Evolutionary conservation across 2,888 invertebrate species (phyloP).

Genomic region (Amorpha juglandis): DNA sequence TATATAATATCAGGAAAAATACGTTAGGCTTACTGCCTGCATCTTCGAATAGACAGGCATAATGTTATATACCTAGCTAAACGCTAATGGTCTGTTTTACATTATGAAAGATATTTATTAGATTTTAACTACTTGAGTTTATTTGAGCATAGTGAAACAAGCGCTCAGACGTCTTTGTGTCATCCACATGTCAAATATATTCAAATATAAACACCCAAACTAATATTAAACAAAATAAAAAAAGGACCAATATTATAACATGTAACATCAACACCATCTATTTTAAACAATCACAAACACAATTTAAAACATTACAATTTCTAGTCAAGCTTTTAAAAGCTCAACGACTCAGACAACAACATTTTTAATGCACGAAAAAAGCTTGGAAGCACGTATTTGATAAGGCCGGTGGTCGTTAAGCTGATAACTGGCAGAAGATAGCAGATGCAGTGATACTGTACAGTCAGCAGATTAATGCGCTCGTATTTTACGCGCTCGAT

Average conservation of each 20-base stretch:
- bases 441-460: conserved; percentile 40
- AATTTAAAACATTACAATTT: conserved; percentile 18
- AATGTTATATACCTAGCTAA: too few species aligned
- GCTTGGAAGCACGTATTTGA: conserved; percentile 43
- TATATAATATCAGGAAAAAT: too few species aligned
- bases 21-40: too few species aligned
- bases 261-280: background rate
- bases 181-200: too few species aligned
- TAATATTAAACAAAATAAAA: too few species aligned
- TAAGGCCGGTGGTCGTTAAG: conserved; percentile 47
- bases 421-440: conserved; percentile 45
- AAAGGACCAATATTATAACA: background rate
- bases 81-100: too few species aligned
- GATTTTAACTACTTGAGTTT: too few species aligned
- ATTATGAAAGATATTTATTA: too few species aligned
- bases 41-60: too few species aligned
- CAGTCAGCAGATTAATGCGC: conserved; percentile 40
- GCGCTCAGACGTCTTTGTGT: too few species aligned
- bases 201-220: too few species aligned
- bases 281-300: background rate
- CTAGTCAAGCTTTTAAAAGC: conserved; percentile 8
- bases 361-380: conserved; percentile 32
- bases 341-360: conserved; percentile 24
- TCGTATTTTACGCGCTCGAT: conserved; percentile 30
- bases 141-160: too few species aligned